These are phyloP conservation scores for Xestobium rufovillosum DNA, from an alignment of 2,888 invertebrate genomes.

Conservation along the genomic window DNA sequence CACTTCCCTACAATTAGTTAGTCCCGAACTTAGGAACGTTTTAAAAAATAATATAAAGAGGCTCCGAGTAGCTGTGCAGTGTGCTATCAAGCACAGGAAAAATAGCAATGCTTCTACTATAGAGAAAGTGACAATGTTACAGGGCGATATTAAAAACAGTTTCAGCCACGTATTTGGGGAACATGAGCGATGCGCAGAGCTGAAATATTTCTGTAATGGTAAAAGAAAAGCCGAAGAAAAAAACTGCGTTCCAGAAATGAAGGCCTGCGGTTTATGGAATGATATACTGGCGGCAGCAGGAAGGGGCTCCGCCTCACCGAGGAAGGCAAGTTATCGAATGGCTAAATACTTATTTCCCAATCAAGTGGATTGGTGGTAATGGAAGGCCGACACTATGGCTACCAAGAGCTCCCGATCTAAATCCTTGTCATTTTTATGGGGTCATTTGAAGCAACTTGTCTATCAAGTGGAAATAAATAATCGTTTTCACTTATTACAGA, in stretches of 20 bases:
- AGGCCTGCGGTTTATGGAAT: slow-evolving; percentile 8
- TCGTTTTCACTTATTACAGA: too few relatives aligned
- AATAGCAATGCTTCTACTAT: slow-evolving; percentile 2
- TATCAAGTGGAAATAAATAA: too few relatives aligned
- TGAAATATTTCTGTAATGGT: slow-evolving; percentile 9
- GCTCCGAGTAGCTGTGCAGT: slow-evolving; percentile 4
- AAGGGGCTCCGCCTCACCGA: too few relatives aligned
- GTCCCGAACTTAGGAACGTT: background rate
- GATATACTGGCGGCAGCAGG: slow-evolving; percentile 5
- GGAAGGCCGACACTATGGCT: too few relatives aligned
- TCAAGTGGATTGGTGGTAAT: too few relatives aligned
- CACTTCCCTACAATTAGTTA: background rate
- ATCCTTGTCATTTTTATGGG: too few relatives aligned
- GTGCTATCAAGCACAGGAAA: slow-evolving; percentile 7
- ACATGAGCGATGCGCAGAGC: slow-evolving; percentile 21
- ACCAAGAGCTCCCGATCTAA: too few relatives aligned
- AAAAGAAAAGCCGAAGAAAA: slow-evolving; percentile 6
- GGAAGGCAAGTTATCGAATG: too few relatives aligned
- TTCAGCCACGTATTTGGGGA: slow-evolving; percentile 18
- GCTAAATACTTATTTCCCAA: too few relatives aligned
- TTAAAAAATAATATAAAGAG: slow-evolving; percentile 9
- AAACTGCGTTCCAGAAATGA: slow-evolving; percentile 5
- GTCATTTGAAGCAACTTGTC: too few relatives aligned
- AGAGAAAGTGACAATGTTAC: slow-evolving; percentile 8
- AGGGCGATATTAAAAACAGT: slow-evolving; percentile 19